Conservation (phyloP, 2,113 vertebrate species). For the Myocastor coypus region DNA sequence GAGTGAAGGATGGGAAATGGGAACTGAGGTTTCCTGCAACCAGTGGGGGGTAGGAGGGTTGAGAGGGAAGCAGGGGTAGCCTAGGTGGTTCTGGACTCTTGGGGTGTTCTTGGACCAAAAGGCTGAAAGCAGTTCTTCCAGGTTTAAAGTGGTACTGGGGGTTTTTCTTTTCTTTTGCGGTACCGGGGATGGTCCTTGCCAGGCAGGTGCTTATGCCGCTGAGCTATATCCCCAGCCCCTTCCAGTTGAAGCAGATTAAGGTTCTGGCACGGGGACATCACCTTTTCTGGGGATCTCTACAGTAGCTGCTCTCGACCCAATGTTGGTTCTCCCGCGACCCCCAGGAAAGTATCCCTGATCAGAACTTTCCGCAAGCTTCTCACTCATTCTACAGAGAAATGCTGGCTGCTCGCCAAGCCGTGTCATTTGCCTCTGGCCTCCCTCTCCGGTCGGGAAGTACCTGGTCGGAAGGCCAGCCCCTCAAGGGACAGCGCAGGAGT, state of each 20-base stretch:
- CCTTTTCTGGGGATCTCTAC: background rate
- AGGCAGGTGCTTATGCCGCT: too few species aligned
- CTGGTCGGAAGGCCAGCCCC: background rate
- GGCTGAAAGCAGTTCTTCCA: background rate
- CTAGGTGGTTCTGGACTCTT: background rate
- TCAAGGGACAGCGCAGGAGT: fast-evolving
- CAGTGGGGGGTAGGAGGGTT: fast-evolving
- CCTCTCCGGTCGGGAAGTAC: background rate
- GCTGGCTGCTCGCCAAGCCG: background rate
- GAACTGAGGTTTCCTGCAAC: background rate
- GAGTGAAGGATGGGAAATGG: background rate
- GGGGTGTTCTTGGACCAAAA: background rate
- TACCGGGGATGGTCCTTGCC: too few species aligned
- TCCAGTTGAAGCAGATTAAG: background rate
- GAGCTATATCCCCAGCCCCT: too few species aligned
- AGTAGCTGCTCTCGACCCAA: background rate
- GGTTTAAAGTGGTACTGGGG: background rate
- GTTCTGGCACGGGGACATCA: background rate
- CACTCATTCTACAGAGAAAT: background rate
- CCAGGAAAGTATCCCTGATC: background rate
- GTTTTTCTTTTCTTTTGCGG: too few species aligned
- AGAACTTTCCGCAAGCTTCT: background rate
- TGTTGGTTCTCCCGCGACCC: background rate
- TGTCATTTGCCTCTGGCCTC: too few species aligned
- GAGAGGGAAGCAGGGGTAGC: background rate